A percentile compares a stretch with the other conserved stretches of the same genome.
phyloP scores from a whole-genome alignment of 1,140 invertebrate species.

The Teleopsis dalmanni region DNA sequence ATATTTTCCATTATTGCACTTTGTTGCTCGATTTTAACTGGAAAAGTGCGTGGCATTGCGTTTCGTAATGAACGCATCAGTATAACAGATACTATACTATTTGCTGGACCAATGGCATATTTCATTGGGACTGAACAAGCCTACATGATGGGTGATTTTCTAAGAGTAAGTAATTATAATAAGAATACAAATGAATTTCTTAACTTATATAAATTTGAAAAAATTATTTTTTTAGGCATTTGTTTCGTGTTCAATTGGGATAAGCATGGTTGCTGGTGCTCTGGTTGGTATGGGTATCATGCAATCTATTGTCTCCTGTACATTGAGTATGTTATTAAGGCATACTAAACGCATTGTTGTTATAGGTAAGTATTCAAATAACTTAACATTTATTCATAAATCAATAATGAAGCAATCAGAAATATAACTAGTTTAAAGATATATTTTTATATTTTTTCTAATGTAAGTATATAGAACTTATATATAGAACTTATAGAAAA shows the following conservation, averaged over 20 bases:
- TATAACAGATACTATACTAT: slow-evolving; percentile 47
- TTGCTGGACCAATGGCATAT: slow-evolving; percentile 55
- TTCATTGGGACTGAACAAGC: slow-evolving; percentile 63
- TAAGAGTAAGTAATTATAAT: slow-evolving; percentile 46
- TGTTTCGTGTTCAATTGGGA: slow-evolving; percentile 52
- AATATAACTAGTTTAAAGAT: background rate
- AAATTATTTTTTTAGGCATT: slow-evolving; percentile 23
- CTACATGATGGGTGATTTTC: slow-evolving; percentile 59
- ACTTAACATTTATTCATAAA: background rate
- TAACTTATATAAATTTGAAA: background rate
- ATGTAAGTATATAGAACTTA: background rate
- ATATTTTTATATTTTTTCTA: background rate
- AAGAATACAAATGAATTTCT: background rate
- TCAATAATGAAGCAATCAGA: background rate
- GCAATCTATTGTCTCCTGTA: slow-evolving; percentile 57
- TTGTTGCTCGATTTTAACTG: slow-evolving; percentile 46
- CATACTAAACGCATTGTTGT: slow-evolving; percentile 57
- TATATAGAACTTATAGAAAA: background rate
- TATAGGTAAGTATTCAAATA: slow-evolving; percentile 45
- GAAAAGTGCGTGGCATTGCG: slow-evolving; percentile 31
- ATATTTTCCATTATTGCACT: slow-evolving; percentile 49
- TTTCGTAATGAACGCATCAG: slow-evolving; percentile 26
- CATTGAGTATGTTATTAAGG: slow-evolving; percentile 57
- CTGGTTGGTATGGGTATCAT: slow-evolving; percentile 56
- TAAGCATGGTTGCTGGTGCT: slow-evolving; percentile 52